Evolutionary conservation across 2,888 invertebrate species (phyloP).

Genomic region (Prosapia bicincta): DNA sequence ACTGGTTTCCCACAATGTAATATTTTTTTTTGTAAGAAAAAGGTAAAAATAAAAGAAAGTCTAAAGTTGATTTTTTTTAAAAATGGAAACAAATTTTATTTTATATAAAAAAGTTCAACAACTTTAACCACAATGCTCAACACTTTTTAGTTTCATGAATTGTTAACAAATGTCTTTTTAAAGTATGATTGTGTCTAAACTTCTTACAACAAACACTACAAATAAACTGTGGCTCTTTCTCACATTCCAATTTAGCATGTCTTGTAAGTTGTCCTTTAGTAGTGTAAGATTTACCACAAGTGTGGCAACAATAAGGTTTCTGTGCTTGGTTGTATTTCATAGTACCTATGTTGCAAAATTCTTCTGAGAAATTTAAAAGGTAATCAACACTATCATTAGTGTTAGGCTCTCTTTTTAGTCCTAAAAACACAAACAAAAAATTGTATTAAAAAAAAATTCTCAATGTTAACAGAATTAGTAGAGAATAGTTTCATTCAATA

Average conservation of each 20-base stretch:
- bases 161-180: conserved; percentile 19
- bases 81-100: too few species aligned
- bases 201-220: conserved; percentile 57
- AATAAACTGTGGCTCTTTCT: conserved; percentile 44
- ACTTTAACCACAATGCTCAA: too few species aligned
- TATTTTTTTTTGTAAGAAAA: too few species aligned
- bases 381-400: not conserved
- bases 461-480: too few species aligned
- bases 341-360: not conserved
- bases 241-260: conserved; percentile 43
- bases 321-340: not conserved
- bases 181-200: conserved; percentile 62
- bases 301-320: not conserved
- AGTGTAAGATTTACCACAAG: conserved; percentile 42
- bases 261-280: conserved; percentile 39
- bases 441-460: too few species aligned
- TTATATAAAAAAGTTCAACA: too few species aligned
- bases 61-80: too few species aligned
- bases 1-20: too few species aligned
- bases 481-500: too few species aligned
- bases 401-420: not conserved
- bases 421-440: too few species aligned
- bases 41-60: too few species aligned
- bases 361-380: not conserved
- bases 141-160: conserved; percentile 37